Evolutionary conservation across 2,797 vertebrate species (phyloP).

Genomic region (Sylvia borin): DNA sequence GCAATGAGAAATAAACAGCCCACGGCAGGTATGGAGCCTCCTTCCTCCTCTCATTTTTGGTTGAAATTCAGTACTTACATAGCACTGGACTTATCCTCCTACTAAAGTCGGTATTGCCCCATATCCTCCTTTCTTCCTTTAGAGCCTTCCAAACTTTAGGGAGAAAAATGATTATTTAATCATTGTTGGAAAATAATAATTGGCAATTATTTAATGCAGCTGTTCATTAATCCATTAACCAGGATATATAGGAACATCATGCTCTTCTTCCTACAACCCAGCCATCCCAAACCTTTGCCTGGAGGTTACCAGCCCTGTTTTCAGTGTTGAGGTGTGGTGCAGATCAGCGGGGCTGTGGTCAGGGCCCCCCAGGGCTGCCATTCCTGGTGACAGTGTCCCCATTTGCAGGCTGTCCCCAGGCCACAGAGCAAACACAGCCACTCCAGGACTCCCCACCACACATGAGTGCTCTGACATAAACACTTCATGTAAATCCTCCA

Average conservation of each 20-base stretch:
- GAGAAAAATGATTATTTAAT: neutral
- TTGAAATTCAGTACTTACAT: neutral
- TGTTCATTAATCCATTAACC: neutral
- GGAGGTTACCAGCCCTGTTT: neutral
- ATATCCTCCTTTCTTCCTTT: neutral
- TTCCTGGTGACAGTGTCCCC: neutral
- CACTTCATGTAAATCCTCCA: neutral
- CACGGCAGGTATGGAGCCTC: neutral
- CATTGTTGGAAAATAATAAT: neutral
- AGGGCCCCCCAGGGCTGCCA: neutral
- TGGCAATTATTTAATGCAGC: neutral
- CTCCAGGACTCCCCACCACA: accelerated
- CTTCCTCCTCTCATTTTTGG: neutral
- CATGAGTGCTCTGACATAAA: neutral
- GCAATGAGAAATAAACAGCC: neutral
- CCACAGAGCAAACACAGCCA: neutral
- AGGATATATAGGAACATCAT: neutral
- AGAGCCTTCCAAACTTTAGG: neutral
- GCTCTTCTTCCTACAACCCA: neutral
- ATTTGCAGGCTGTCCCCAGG: neutral
- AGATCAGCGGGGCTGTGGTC: neutral
- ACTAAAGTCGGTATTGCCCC: neutral
- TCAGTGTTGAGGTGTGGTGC: neutral
- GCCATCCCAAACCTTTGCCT: neutral
- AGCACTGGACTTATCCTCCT: neutral